Conservation (phyloP, 1,140 invertebrate species). For the Drosophila biarmipes region DNA sequence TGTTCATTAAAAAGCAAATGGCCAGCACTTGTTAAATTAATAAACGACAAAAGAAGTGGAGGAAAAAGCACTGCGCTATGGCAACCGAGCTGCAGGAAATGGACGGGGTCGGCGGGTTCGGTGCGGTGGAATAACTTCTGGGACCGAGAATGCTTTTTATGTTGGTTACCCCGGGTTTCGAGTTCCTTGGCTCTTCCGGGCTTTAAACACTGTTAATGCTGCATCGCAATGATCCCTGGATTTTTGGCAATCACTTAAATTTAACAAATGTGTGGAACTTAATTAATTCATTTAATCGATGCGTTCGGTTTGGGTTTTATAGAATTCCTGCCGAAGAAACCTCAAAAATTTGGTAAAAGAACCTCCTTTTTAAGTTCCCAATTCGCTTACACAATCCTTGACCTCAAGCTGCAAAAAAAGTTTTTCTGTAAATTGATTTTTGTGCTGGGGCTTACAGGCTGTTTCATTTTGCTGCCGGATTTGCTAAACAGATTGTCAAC, state of each 20-base stretch:
- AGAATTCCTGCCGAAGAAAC: too few relatives aligned
- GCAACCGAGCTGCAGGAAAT: slow-evolving; percentile 29
- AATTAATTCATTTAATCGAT: background rate
- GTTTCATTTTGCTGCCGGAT: slow-evolving; percentile 13
- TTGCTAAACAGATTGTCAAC: slow-evolving; percentile 49
- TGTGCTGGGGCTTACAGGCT: slow-evolving; percentile 13
- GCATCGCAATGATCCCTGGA: background rate
- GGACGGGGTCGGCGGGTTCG: slow-evolving; percentile 20
- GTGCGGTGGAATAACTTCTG: slow-evolving; percentile 29
- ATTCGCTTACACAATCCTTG: slow-evolving; percentile 19
- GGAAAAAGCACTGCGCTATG: slow-evolving; percentile 22
- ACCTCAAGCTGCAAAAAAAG: slow-evolving; percentile 26
- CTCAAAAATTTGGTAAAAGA: background rate
- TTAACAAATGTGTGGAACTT: background rate
- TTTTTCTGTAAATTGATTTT: slow-evolving; percentile 64
- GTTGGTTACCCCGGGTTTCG: slow-evolving; percentile 11
- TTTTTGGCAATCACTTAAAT: slow-evolving; percentile 13
- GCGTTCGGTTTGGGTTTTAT: too few relatives aligned
- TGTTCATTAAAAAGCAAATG: slow-evolving; percentile 60
- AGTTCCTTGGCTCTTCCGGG: slow-evolving; percentile 17
- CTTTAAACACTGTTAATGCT: slow-evolving; percentile 17
- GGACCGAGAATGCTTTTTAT: slow-evolving; percentile 39
- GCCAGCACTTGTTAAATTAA: slow-evolving; percentile 71
- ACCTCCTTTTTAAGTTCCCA: slow-evolving; percentile 2
- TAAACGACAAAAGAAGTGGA: slow-evolving; percentile 54